Base-by-base conservation (phyloP, 2,113 vertebrate genomes). In the Zosterops hypoxanthus region DNA sequence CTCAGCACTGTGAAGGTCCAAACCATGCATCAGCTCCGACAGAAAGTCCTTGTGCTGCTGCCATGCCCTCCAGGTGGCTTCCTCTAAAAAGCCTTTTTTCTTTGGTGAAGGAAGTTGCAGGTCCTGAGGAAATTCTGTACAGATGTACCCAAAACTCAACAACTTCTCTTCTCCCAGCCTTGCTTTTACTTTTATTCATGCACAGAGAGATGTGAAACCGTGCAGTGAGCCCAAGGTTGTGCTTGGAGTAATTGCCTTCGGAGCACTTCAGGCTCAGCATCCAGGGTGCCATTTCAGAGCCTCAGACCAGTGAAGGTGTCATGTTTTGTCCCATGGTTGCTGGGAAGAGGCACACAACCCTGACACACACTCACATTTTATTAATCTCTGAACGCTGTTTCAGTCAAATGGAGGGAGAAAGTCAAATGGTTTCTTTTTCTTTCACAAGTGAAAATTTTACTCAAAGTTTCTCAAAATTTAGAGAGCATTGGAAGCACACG, bases 381-480 rank as follows among this genome's bases (percentile, higher is more conserved):
- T 93, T 90, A 72, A 82, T 60, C 60, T 88, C 85, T 81, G 79
- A 80, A 88, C 41, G 4, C 11, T 36, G 20, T 57, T 90, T 71
- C 78, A 77, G 82, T 22, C 39, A 80, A 77, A 80, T 44, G 29
- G 78, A 80, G 39, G 1, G 28, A 81, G 88, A 73, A 72, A 91
- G 60, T 25, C 15, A 47, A 94, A 90, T 6, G 17, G 85, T 93
- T 96, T 92, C 78, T 91, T 85, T 92, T 96, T 88, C 69, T 93
- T 93, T 93, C n/a, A 20, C 11, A 53, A 93, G 68, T 46, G 85
- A 95, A 95, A 95, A 82, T 86, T 95, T 83, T 90, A 90, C 72
- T 94, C 86, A 91, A 42, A 84, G 86, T 64, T 91, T 95, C 86
- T 95, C 61, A 61, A 89, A 93, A 89, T 61, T 46, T 10, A 44